Percentiles rank a stretch among this genome's conserved stretches.
phyloP scores from a whole-genome alignment of 1,140 invertebrate genomes.

The Orchesella cincta region DNA sequence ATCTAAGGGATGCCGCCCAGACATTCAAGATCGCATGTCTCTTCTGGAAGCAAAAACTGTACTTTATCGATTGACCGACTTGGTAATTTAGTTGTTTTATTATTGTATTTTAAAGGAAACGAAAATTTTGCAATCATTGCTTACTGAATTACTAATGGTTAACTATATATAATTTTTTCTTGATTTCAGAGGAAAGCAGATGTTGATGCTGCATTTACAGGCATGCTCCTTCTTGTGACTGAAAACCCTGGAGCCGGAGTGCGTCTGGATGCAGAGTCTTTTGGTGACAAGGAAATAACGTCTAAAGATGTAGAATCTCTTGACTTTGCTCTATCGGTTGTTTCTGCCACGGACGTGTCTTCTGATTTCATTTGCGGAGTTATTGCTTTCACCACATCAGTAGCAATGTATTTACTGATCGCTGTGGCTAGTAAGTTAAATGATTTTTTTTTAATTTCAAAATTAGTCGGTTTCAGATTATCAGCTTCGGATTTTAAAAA shows the following conservation, averaged over 20 bases:
- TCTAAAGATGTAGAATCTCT: conserved; percentile 21
- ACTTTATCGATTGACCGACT: conserved; percentile 33
- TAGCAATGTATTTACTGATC: neutral
- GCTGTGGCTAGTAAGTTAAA: conserved; percentile 17
- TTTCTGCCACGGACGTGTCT: conserved; percentile 23
- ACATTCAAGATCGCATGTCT: conserved; percentile 31
- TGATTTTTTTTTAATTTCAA: conserved; percentile 1
- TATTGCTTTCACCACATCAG: conserved; percentile 2
- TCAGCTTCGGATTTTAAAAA: neutral
- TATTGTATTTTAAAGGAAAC: no score
- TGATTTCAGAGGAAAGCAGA: conserved; percentile 33
- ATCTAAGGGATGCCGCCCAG: conserved; percentile 23
- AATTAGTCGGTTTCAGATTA: neutral
- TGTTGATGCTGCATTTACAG: conserved; percentile 39
- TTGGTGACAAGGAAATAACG: neutral
- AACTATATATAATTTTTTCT: neutral
- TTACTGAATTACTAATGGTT: neutral
- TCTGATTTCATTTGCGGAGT: conserved; percentile 29
- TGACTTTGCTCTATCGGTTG: conserved; percentile 10
- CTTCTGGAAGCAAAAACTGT: conserved; percentile 37
- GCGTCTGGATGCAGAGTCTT: conserved; percentile 15
- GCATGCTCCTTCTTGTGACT: conserved; percentile 36
- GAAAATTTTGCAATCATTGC: no score
- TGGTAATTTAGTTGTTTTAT: conserved; percentile 34
- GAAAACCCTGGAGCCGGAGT: conserved; percentile 44